These are phyloP conservation scores for Saturnia japonica DNA, from an alignment of 2,888 invertebrate genomes.

Conservation along the genomic window DNA sequence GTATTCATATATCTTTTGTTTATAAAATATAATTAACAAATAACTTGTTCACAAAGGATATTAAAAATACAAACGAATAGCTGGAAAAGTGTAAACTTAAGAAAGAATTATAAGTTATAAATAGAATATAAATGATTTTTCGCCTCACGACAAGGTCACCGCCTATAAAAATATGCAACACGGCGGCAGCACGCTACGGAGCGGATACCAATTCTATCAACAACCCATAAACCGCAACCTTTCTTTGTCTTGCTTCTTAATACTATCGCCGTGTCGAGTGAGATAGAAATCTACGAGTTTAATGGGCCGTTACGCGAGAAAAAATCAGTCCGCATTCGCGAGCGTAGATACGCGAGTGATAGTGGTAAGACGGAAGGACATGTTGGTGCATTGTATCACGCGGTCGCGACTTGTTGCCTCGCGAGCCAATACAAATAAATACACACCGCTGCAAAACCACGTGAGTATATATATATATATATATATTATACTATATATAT, in stretches of 20 bases:
- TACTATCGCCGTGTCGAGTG: slow-evolving; percentile 68
- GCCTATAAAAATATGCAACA: slow-evolving; percentile 77
- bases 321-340: slow-evolving; percentile 82
- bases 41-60: neutral
- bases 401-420: slow-evolving; percentile 57
- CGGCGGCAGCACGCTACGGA: slow-evolving; percentile 76
- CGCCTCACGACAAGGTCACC: slow-evolving; percentile 52
- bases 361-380: slow-evolving; percentile 74
- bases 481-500: too few relatives aligned
- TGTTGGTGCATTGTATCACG: slow-evolving; percentile 55
- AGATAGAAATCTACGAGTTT: slow-evolving; percentile 81
- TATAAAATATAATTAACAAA: neutral
- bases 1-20: neutral
- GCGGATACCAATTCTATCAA: slow-evolving; percentile 83
- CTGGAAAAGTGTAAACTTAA: neutral
- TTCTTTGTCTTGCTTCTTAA: slow-evolving; percentile 80
- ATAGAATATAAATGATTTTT: neutral
- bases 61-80: neutral
- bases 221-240: slow-evolving; percentile 82
- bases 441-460: slow-evolving; percentile 27
- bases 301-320: slow-evolving; percentile 82
- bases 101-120: neutral
- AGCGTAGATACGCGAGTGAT: slow-evolving; percentile 81
- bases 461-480: slow-evolving; percentile 45
- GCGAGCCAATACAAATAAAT: slow-evolving; percentile 27